Base-by-base conservation (phyloP, 2,797 vertebrate species). In the Florisuga fusca region DNA sequence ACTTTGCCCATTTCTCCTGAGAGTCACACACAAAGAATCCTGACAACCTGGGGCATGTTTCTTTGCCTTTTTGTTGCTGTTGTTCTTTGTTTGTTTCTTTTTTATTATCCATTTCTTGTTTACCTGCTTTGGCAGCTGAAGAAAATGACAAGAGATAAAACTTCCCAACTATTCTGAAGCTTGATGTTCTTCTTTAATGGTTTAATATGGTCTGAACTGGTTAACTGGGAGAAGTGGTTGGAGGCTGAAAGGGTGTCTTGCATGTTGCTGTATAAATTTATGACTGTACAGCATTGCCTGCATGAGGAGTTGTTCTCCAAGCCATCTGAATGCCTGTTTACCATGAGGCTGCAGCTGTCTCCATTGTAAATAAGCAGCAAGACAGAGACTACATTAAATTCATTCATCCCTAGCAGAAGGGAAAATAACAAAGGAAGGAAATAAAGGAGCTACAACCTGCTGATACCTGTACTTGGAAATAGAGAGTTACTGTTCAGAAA, bases 241-340 rank as follows among this genome's bases (percentile, higher is more conserved):
- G 45, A 54, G 29, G 53, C 27, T 54, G 53, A 54, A 54, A 54
- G 53, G 55, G 48, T 50, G 31, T 58, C 58, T 66, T 74, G 26
- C 50, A 36, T 43, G 46, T 50, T 72, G 25, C n/a, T 50, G 57
- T 43, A 1, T 43, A 79, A 64, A 87, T 95, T 94, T 84, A 73
- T 79, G 61, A n/a, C 51, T 51, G 46, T 76, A 76, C 25, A 55
- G 31, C 27, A 9, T 48, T 89, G 69, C 25, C 54, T 80, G 31
- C 69, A 25, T 4, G 2, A 57, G 31, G 50, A 53, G 22, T 16
- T 91, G 46, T 74, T 91, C 86, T 90, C 48, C 58, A 71, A 75
- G 23, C 38, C 25, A 27, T 82, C 67, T 81, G 62, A 95, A 48
- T 51, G 5, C 31, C 74, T 93, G 36, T 90, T 96, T 95, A 90